Percentiles rank a stretch among this genome's conserved stretches.
phyloP scores from a whole-genome alignment of 1,140 invertebrate genomes.

The Neodiprion fabricii region DNA sequence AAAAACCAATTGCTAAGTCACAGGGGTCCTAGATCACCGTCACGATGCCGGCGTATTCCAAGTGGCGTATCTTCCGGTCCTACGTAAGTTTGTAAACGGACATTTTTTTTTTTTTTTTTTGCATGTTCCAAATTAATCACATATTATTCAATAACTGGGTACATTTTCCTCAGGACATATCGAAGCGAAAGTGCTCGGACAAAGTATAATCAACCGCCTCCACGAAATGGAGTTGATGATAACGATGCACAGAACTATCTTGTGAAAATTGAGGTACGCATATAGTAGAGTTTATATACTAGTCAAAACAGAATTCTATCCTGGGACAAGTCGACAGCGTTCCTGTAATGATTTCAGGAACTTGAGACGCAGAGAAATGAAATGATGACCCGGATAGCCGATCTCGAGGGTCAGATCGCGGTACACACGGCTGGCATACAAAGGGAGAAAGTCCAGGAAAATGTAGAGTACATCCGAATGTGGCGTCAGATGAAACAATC shows the following conservation, averaged over 20 bases:
- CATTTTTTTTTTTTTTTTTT: background rate
- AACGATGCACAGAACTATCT: constrained; percentile 34
- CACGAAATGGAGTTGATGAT: constrained; percentile 34
- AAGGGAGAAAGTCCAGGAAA: constrained; percentile 51
- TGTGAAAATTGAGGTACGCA: constrained; percentile 47
- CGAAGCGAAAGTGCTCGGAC: constrained; percentile 49
- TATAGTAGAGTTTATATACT: background rate
- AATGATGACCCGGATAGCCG: constrained; percentile 40
- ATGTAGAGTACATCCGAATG: constrained; percentile 53
- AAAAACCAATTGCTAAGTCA: constrained; percentile 53
- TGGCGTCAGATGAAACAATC: constrained; percentile 53
- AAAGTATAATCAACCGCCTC: constrained; percentile 35
- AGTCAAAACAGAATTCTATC: background rate
- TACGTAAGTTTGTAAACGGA: constrained; percentile 37
- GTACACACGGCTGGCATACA: constrained; percentile 33
- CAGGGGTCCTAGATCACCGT: constrained; percentile 46
- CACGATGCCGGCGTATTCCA: constrained; percentile 33
- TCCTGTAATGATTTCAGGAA: constrained; percentile 33
- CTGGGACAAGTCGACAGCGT: background rate
- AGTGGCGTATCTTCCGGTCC: constrained; percentile 43
- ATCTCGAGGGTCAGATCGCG: constrained; percentile 49
- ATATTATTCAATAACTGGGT: too few relatives aligned
- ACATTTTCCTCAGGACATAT: constrained; percentile 47
- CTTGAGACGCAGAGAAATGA: constrained; percentile 47
- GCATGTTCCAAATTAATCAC: constrained; percentile 17